phyloP scores from a whole-genome alignment of 2,888 invertebrate genomes.

The Agriotes lineatus region DNA sequence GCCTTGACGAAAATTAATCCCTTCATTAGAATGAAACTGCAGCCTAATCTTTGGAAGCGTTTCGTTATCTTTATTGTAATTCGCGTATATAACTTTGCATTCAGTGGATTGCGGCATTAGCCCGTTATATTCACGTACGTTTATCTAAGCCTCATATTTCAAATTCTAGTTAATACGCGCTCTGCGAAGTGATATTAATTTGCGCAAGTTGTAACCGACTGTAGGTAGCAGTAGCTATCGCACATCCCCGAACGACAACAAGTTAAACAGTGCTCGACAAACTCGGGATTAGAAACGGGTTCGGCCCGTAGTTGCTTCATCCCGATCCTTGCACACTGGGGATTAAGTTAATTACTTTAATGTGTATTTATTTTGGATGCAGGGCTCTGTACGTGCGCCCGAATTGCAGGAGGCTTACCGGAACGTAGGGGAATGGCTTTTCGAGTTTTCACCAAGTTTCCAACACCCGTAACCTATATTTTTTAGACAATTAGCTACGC shows the following conservation, averaged over 20 bases:
- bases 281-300: conserved; percentile 39
- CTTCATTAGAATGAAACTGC: conserved; percentile 42
- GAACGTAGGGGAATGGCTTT: too few species aligned
- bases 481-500: too few species aligned
- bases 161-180: conserved; percentile 50
- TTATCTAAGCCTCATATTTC: conserved; percentile 52
- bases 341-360: conserved; percentile 53
- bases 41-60: conserved; percentile 44
- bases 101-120: conserved; percentile 44
- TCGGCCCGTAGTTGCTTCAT: conserved; percentile 22
- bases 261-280: conserved; percentile 47
- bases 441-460: too few species aligned
- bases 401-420: not conserved
- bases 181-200: conserved; percentile 51
- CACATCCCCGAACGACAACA: conserved; percentile 50
- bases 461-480: too few species aligned
- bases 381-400: conserved; percentile 21
- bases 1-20: conserved; percentile 43
- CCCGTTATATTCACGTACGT: conserved; percentile 49
- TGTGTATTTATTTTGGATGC: conserved; percentile 47
- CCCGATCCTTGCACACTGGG: conserved; percentile 46
- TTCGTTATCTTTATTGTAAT: conserved; percentile 46
- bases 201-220: conserved; percentile 44
- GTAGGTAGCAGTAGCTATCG: conserved; percentile 48
- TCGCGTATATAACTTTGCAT: conserved; percentile 44